phyloP scores from a whole-genome alignment of 2,888 invertebrate genomes.

The Netelia inedita region DNA sequence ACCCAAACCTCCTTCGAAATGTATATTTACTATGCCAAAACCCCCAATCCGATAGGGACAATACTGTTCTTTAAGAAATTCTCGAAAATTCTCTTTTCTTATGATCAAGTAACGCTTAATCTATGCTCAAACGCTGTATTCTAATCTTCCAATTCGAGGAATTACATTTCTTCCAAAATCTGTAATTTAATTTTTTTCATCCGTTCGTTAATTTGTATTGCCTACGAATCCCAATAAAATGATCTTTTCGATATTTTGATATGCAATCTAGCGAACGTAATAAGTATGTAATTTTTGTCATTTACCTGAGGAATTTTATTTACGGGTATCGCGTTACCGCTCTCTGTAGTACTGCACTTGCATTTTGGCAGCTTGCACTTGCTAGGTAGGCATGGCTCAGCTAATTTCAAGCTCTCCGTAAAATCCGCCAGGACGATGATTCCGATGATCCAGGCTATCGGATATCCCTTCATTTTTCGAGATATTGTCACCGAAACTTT shows the following conservation, averaged over 20 bases:
- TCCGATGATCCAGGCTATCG: conserved; percentile 11
- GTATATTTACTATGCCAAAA: too few relatives aligned
- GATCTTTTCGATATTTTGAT: conserved; percentile 4
- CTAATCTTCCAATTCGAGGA: too few relatives aligned
- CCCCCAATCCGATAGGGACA: too few relatives aligned
- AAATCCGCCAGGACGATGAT: conserved; percentile 24
- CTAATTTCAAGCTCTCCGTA: conserved; percentile 73
- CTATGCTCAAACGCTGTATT: too few relatives aligned
- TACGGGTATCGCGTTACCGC: conserved; percentile 85
- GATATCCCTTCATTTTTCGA: conserved; percentile 22
- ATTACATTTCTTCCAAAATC: too few relatives aligned
- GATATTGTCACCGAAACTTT: neutral
- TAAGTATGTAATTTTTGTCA: conserved; percentile 47
- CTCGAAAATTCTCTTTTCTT: too few relatives aligned
- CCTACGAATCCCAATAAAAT: neutral
- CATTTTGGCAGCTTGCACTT: conserved; percentile 86
- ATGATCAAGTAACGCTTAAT: too few relatives aligned
- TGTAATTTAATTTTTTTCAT: too few relatives aligned
- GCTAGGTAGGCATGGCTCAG: conserved; percentile 82
- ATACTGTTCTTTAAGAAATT: too few relatives aligned
- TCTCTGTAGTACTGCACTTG: conserved; percentile 85
- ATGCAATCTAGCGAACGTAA: neutral
- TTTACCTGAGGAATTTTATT: conserved; percentile 86
- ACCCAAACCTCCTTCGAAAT: too few relatives aligned
- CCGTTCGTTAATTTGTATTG: neutral